Percentiles rank a stretch among this genome's conserved stretches.
These are phyloP conservation scores for Stichodactyla helianthus DNA, from an alignment of 64 coral and sea anemone species.

Conservation along the genomic window DNA sequence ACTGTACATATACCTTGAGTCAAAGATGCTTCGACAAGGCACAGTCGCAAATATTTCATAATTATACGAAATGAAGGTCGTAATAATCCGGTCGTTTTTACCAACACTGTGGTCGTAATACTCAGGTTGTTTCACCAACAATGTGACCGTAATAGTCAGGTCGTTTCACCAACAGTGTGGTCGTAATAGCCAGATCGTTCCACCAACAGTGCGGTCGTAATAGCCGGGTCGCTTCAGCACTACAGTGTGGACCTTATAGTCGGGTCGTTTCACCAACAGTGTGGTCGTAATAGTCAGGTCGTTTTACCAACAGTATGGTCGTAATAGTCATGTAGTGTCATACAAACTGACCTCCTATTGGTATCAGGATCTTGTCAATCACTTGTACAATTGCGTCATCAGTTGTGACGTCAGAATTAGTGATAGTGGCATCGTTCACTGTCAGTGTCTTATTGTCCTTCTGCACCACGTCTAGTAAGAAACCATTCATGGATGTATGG, in stretches of 20 bases:
- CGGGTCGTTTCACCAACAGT: background rate
- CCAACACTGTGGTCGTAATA: background rate
- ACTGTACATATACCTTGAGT: too few species aligned
- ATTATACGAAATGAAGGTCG: too few species aligned
- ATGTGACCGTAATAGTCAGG: background rate
- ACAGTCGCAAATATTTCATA: too few species aligned
- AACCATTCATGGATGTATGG: conserved; percentile 23
- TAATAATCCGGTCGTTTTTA: background rate
- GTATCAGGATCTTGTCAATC: conserved; percentile 69
- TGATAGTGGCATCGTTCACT: conserved; percentile 64
- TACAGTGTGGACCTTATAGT: background rate
- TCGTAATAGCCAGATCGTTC: background rate
- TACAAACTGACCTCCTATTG: conserved; percentile 49
- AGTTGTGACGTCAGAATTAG: conserved; percentile 43
- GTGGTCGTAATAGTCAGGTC: too few species aligned
- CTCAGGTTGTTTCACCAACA: background rate
- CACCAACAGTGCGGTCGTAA: background rate
- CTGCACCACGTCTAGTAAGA: conserved; percentile 40
- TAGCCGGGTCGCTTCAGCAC: background rate
- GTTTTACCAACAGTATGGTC: too few species aligned
- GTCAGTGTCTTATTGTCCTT: conserved; percentile 4
- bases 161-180: background rate
- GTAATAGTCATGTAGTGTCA: background rate
- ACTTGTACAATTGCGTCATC: conserved; percentile 59
- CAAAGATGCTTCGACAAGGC: too few species aligned